Evolutionary conservation across 2,113 vertebrate species (phyloP).

Genomic region (Murina feae): DNA sequence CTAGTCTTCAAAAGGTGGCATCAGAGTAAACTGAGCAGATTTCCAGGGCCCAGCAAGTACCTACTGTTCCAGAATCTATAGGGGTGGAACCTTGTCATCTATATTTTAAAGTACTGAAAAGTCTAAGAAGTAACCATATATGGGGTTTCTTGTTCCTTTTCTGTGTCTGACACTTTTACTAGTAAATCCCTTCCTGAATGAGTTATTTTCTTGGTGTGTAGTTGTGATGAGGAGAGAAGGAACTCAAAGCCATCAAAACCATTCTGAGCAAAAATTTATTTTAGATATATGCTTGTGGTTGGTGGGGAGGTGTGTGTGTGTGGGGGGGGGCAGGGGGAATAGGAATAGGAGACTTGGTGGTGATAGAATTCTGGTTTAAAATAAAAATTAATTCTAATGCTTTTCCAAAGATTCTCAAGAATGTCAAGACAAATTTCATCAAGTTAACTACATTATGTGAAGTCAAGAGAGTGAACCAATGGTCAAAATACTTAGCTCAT

Average conservation of each 20-base stretch:
- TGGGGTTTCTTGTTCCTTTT: background rate
- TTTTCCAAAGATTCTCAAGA: too few species aligned
- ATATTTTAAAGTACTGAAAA: background rate
- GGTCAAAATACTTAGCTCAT: too few species aligned
- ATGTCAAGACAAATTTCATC: too few species aligned
- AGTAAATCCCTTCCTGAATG: background rate
- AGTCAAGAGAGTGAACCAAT: too few species aligned
- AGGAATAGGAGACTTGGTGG: too few species aligned
- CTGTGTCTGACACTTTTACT: background rate
- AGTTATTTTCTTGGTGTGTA: background rate
- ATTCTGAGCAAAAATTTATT: too few species aligned
- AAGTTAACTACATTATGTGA: too few species aligned
- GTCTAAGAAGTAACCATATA: background rate
- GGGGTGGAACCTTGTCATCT: background rate
- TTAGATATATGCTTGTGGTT: too few species aligned
- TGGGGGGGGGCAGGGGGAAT: too few species aligned
- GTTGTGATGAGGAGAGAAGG: background rate
- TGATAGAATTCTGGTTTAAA: too few species aligned
- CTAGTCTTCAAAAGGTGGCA: background rate
- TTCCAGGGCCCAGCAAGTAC: background rate
- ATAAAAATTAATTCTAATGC: too few species aligned
- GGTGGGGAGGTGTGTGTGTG: too few species aligned
- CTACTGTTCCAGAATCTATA: background rate
- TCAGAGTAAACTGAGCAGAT: background rate
- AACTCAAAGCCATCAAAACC: background rate